Percentiles rank a stretch among this genome's conserved stretches.
phyloP scores from a whole-genome alignment of 92 coral and sea anemone species.

The Palythoa grandis region DNA sequence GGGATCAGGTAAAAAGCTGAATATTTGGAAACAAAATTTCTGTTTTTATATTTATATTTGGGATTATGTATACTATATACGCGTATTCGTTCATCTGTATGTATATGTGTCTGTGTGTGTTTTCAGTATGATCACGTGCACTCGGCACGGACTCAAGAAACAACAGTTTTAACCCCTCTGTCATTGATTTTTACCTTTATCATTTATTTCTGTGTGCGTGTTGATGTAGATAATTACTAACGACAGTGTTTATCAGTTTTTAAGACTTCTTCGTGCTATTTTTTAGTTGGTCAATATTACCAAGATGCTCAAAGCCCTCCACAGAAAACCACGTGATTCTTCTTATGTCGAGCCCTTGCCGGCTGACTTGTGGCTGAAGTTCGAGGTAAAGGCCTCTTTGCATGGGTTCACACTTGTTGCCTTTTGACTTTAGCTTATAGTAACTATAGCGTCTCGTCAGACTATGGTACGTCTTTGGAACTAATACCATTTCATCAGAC shows the following conservation, averaged over 20 bases:
- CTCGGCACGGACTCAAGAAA: no score
- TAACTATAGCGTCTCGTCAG: no score
- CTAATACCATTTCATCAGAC: no score
- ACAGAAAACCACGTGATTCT: conserved; percentile 78
- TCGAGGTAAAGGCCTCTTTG: conserved; percentile 60
- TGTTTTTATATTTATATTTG: no score
- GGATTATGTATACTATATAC: no score
- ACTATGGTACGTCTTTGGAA: no score
- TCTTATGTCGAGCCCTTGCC: conserved; percentile 79
- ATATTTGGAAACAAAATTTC: background rate
- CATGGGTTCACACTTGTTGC: background rate
- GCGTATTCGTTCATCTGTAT: background rate
- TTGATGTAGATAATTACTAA: background rate
- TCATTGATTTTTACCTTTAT: no score
- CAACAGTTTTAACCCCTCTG: no score
- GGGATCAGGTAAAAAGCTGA: conserved; percentile 74
- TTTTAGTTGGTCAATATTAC: conserved; percentile 76
- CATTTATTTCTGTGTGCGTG: background rate
- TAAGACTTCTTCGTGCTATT: background rate
- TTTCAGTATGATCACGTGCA: no score
- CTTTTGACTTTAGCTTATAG: background rate
- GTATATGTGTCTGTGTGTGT: background rate
- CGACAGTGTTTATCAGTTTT: background rate
- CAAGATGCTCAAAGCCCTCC: conserved; percentile 85
- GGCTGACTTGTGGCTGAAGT: conserved; percentile 87